A percentile compares a stretch with the other conserved stretches of the same genome.
Conservation (phyloP, 2,888 invertebrate genomes). For the Monopis laevigella region DNA sequence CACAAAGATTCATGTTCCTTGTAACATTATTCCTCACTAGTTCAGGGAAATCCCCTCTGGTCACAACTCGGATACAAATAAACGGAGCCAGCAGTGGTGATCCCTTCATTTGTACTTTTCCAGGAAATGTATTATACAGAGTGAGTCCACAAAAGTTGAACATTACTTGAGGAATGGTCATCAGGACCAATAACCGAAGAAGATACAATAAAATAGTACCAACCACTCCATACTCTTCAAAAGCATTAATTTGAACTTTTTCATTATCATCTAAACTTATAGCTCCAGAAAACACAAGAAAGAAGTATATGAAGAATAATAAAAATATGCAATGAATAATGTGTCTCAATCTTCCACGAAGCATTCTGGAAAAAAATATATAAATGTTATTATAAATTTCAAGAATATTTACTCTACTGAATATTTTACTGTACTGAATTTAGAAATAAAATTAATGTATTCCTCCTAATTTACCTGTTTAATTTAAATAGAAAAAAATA, state of each 20-base stretch:
- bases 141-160: constrained; percentile 89
- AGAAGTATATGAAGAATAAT: constrained; percentile 76
- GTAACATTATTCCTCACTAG: constrained; percentile 87
- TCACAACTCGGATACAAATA: constrained; percentile 93
- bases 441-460: too few relatives aligned
- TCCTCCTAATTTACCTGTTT: too few relatives aligned
- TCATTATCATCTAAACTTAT: constrained; percentile 67
- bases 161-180: constrained; percentile 89
- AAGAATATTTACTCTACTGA: neutral
- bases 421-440: neutral
- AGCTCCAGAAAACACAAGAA: constrained; percentile 75
- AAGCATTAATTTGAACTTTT: constrained; percentile 76
- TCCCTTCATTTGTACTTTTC: constrained; percentile 87
- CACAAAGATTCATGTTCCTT: constrained; percentile 86
- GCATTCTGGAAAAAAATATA: constrained; percentile 49
- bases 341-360: constrained; percentile 80
- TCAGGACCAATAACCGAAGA: constrained; percentile 80
- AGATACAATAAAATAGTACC: constrained; percentile 80
- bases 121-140: constrained; percentile 94
- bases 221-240: constrained; percentile 81
- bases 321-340: constrained; percentile 81
- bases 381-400: neutral
- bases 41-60: constrained; percentile 92
- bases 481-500: too few relatives aligned
- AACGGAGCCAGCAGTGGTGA: constrained; percentile 93